These are phyloP conservation scores for Cynodonichthys magdalenae DNA, from an alignment of 2,797 vertebrate genomes.

Conservation along the genomic window DNA sequence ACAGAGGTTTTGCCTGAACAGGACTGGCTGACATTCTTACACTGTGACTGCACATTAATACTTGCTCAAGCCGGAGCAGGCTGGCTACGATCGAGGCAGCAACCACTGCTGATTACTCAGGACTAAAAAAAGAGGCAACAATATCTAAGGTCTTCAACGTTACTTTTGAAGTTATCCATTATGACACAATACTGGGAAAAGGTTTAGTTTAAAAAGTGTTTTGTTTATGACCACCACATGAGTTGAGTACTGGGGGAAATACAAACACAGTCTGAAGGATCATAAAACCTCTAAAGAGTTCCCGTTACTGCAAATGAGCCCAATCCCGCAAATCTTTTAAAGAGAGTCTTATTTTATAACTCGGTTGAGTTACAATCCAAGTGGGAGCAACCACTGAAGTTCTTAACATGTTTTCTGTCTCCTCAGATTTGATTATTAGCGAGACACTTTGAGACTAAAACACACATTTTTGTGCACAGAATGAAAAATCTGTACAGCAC, in stretches of 20 bases:
- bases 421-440: slow-evolving; percentile 7
- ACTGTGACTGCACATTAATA: slow-evolving; percentile 41
- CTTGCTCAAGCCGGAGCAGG: slow-evolving; percentile 15
- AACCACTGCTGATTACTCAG: slow-evolving; percentile 47
- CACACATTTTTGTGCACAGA: no score
- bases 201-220: slow-evolving; percentile 19
- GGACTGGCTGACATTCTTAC: slow-evolving; percentile 52
- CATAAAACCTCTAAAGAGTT: slow-evolving; percentile 55
- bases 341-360: slow-evolving; percentile 30
- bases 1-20: slow-evolving; percentile 29
- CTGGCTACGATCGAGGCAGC: slow-evolving; percentile 37
- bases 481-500: not conserved
- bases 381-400: slow-evolving; percentile 22
- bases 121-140: slow-evolving; percentile 14
- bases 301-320: slow-evolving; percentile 43
- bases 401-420: slow-evolving; percentile 21
- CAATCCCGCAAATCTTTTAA: slow-evolving; percentile 34
- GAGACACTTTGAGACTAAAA: not conserved
- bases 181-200: slow-evolving; percentile 15
- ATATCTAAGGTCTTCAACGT: slow-evolving; percentile 8
- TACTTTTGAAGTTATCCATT: slow-evolving; percentile 12
- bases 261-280: slow-evolving; percentile 43
- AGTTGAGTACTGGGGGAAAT: slow-evolving; percentile 23
- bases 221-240: slow-evolving; percentile 24
- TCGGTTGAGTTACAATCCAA: slow-evolving; percentile 29